Conservation (phyloP, 2,888 invertebrate genomes). For the Bembecia ichneumoniformis region DNA sequence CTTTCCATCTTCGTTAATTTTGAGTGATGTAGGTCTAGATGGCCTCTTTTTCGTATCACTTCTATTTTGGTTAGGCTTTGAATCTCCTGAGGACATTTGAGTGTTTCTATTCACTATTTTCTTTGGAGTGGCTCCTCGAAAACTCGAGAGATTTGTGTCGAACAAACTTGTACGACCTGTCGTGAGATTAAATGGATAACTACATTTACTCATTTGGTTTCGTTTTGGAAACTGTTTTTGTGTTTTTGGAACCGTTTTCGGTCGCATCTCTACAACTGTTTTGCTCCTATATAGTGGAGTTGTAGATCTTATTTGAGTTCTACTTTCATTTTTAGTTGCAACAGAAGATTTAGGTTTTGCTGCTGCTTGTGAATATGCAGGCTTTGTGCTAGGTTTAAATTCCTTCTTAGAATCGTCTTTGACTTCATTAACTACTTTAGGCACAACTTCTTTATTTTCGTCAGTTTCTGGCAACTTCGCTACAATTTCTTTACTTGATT, state of each 20-base stretch:
- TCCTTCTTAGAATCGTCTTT: constrained; percentile 10
- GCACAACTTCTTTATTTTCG: neutral
- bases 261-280: constrained; percentile 58
- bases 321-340: constrained; percentile 40
- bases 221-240: constrained; percentile 38
- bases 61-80: constrained; percentile 33
- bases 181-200: constrained; percentile 66
- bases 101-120: constrained; percentile 30
- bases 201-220: constrained; percentile 53
- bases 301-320: constrained; percentile 31
- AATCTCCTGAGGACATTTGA: constrained; percentile 46
- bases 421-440: neutral
- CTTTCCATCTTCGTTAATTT: constrained; percentile 44
- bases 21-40: constrained; percentile 41
- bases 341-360: constrained; percentile 56
- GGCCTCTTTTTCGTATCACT: constrained; percentile 39
- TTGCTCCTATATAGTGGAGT: constrained; percentile 48
- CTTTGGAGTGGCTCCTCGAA: constrained; percentile 26
- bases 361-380: constrained; percentile 67
- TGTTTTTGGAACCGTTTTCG: constrained; percentile 29
- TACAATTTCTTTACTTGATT: neutral
- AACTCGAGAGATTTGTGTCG: constrained; percentile 33
- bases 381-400: constrained; percentile 28
- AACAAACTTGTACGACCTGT: constrained; percentile 61
- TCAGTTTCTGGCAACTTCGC: neutral